A percentile compares a stretch with the other conserved stretches of the same genome.
phyloP scores from a whole-genome alignment of 2,888 invertebrate genomes.

The Isotomurus palustris region DNA sequence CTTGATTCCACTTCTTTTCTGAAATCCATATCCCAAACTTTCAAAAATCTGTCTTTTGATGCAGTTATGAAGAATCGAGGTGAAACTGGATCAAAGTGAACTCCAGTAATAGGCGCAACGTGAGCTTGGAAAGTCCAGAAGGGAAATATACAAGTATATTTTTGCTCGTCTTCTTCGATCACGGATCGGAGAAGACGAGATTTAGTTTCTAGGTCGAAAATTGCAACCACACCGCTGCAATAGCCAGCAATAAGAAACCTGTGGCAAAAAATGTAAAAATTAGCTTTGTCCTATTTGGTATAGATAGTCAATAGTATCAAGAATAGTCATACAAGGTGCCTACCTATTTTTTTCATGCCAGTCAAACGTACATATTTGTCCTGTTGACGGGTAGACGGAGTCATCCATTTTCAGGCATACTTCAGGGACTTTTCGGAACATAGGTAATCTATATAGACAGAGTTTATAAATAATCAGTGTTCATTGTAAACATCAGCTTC shows the following conservation, averaged over 20 bases:
- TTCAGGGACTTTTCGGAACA: constrained; percentile 41
- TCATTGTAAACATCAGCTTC: not conserved
- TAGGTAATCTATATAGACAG: constrained; percentile 13
- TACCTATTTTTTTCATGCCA: constrained; percentile 39
- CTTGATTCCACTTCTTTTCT: constrained; percentile 36
- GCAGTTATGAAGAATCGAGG: constrained; percentile 37
- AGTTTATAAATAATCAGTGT: not conserved
- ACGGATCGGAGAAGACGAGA: constrained; percentile 23
- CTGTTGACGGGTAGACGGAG: constrained; percentile 9
- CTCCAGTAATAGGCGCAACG: constrained; percentile 16
- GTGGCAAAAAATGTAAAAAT: too few species aligned
- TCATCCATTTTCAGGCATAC: constrained; percentile 22
- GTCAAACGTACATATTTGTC: constrained; percentile 37
- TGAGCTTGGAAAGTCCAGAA: constrained; percentile 40
- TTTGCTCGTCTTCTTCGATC: constrained; percentile 2
- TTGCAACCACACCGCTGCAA: constrained; percentile 32
- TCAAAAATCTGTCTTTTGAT: constrained; percentile 35
- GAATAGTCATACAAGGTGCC: not conserved
- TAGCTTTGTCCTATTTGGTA: not conserved
- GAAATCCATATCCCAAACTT: constrained; percentile 35
- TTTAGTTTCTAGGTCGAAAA: constrained; percentile 29
- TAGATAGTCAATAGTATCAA: too few species aligned
- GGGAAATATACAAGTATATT: constrained; percentile 22
- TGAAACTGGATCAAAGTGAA: constrained; percentile 29
- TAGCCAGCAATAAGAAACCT: constrained; percentile 37